phyloP scores from a whole-genome alignment of 2,888 invertebrate genomes.

The Mimachlamys varia region DNA sequence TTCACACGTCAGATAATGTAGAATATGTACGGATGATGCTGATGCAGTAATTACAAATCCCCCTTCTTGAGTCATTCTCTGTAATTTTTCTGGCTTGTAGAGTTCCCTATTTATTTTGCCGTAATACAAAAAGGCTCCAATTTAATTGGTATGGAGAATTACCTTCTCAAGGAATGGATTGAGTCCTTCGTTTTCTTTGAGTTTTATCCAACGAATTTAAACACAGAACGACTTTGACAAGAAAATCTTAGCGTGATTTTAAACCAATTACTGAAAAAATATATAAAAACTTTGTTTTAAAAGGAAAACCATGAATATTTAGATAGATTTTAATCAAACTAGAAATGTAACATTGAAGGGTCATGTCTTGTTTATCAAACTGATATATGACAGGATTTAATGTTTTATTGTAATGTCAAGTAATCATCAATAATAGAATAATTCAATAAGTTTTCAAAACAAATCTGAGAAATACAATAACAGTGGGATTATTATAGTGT shows the following conservation, averaged over 20 bases:
- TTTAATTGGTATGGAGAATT: not conserved
- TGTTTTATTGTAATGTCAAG: too few relatives aligned
- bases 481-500: too few relatives aligned
- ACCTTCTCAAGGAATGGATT: not conserved
- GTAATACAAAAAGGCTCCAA: not conserved
- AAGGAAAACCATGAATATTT: not conserved
- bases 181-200: not conserved
- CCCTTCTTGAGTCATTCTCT: not conserved
- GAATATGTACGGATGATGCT: not conserved
- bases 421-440: too few relatives aligned
- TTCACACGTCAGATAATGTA: constrained; percentile 20
- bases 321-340: not conserved
- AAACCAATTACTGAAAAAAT: not conserved
- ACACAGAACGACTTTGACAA: not conserved
- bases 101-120: not conserved
- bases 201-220: not conserved
- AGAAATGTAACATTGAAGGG: not conserved
- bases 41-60: not conserved
- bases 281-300: not conserved
- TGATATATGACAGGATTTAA: too few relatives aligned
- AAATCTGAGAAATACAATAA: too few relatives aligned
- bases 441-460: too few relatives aligned
- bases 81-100: constrained; percentile 1
- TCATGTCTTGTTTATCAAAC: not conserved
- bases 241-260: not conserved